Conservation (phyloP, 2,113 vertebrate species). For the Spermophilus dauricus region DNA sequence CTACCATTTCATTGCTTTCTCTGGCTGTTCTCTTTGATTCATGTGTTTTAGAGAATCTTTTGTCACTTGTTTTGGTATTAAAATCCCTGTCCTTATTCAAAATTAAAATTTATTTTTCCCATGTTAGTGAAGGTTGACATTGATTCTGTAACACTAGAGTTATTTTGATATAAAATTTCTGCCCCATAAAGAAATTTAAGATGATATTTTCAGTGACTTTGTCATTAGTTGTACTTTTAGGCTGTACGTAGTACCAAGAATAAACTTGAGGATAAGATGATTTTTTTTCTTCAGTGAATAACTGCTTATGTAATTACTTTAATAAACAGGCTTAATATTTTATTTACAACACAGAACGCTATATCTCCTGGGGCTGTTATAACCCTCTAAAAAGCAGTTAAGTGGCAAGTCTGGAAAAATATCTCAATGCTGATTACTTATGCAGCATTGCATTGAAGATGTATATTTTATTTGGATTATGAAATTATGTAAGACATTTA, state of each 20-base stretch:
- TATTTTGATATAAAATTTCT: background rate
- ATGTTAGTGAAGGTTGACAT: background rate
- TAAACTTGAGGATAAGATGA: background rate
- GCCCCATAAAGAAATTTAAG: background rate
- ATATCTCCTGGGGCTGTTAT: background rate
- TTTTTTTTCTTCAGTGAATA: background rate
- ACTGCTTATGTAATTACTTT: background rate
- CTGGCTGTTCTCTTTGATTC: background rate
- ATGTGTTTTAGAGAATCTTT: background rate
- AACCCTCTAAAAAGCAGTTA: background rate
- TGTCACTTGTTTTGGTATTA: background rate
- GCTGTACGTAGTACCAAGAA: background rate
- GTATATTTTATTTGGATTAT: background rate
- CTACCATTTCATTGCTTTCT: background rate
- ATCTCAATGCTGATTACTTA: background rate
- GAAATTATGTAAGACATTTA: slow-evolving; percentile 54
- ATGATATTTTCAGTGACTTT: background rate
- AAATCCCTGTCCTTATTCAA: slow-evolving; percentile 23
- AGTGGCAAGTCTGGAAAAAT: background rate
- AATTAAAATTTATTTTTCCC: slow-evolving; percentile 32
- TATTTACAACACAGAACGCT: background rate
- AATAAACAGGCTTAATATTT: background rate
- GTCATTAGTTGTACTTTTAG: background rate
- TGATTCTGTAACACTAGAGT: background rate
- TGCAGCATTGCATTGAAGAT: background rate